Evolutionary conservation across 2,797 vertebrate species (phyloP).

Genomic region (Sciurus vulgaris): DNA sequence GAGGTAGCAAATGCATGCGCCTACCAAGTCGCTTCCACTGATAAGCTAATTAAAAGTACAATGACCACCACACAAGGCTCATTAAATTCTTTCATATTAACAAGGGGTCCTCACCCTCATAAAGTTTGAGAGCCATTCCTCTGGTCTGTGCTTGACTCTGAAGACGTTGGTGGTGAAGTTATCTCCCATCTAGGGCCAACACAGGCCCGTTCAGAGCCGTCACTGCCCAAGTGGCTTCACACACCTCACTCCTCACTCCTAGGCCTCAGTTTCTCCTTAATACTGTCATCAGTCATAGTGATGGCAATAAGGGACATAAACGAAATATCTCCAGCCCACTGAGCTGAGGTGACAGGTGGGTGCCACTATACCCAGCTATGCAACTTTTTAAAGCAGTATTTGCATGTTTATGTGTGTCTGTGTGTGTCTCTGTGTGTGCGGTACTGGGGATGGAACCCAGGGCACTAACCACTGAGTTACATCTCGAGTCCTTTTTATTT

Average conservation of each 20-base stretch:
- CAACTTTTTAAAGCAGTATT: background rate
- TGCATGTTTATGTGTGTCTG: no score
- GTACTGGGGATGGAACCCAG: background rate
- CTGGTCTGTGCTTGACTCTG: background rate
- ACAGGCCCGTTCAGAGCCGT: background rate
- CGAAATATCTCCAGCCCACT: background rate
- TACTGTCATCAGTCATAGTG: background rate
- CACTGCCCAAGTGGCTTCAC: background rate
- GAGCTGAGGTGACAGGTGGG: no score
- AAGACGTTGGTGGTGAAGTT: background rate
- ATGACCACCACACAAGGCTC: slow-evolving; percentile 70
- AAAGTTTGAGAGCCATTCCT: slow-evolving; percentile 66
- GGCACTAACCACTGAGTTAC: background rate
- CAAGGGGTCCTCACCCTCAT: slow-evolving; percentile 76
- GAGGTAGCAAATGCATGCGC: slow-evolving; percentile 9
- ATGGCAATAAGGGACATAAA: background rate
- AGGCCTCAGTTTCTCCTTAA: slow-evolving; percentile 43
- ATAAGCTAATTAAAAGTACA: slow-evolving; percentile 79
- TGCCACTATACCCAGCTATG: background rate
- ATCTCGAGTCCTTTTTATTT: background rate
- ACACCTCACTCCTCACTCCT: background rate
- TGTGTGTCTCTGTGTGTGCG: no score
- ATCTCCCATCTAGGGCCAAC: background rate
- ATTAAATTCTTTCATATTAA: slow-evolving; percentile 80
- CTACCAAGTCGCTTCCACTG: slow-evolving; percentile 61